Conservation (phyloP, 2,888 invertebrate genomes). For the Andrena marginata region DNA sequence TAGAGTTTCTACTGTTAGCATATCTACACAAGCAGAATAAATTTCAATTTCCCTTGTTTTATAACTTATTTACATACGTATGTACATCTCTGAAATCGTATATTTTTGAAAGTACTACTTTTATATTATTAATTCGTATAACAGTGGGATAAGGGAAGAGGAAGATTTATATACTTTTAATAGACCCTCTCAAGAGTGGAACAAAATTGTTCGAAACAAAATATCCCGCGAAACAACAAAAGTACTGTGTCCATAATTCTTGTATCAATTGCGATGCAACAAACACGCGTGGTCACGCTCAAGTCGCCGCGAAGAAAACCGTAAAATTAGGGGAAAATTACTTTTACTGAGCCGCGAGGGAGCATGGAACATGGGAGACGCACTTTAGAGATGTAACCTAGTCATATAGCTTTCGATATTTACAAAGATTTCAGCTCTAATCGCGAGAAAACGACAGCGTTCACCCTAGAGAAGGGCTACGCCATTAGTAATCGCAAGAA, state of each 20-base stretch:
- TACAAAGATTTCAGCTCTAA: conserved; percentile 47
- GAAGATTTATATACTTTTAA: background rate
- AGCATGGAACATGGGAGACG: conserved; percentile 19
- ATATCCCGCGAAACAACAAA: too few relatives aligned
- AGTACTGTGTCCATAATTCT: too few relatives aligned
- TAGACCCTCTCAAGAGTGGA: background rate
- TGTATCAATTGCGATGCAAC: background rate
- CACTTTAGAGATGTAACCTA: conserved; percentile 24
- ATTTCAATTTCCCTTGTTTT: conserved; percentile 4
- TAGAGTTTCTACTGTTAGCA: background rate
- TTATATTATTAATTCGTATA: background rate
- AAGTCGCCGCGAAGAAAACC: conserved; percentile 56
- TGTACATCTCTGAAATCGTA: conserved; percentile 12
- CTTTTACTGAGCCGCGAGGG: conserved; percentile 24
- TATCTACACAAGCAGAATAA: conserved; percentile 14
- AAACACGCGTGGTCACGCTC: conserved; percentile 51
- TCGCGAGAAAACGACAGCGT: conserved; percentile 5
- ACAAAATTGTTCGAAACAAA: background rate
- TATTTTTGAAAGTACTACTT: background rate
- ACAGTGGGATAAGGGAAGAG: background rate
- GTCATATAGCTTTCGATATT: conserved; percentile 27
- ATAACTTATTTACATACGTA: conserved; percentile 39
- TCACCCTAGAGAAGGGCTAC: conserved; percentile 15
- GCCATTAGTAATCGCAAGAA: conserved; percentile 69
- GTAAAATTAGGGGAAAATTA: conserved; percentile 65